phyloP scores from a whole-genome alignment of 2,113 vertebrate species.

The Rafetus swinhoei region DNA sequence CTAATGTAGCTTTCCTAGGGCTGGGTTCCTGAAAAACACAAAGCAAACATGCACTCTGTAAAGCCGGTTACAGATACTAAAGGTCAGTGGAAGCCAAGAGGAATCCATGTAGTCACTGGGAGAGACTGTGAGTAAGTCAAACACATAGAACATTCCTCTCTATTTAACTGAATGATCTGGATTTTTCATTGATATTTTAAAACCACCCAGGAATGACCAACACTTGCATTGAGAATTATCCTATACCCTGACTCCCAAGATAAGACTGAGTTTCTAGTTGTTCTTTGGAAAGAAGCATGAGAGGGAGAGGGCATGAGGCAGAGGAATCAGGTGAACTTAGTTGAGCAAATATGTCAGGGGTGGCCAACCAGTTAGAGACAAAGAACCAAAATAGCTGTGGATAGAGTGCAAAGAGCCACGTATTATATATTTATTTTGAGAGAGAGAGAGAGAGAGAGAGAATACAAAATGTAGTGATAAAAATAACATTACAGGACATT shows the following conservation, averaged over 20 bases:
- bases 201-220: not conserved
- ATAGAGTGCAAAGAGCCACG: too few relatives aligned
- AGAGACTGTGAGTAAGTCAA: not conserved
- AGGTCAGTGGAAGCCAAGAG: fast-evolving
- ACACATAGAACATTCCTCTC: not conserved
- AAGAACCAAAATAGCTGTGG: too few relatives aligned
- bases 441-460: too few relatives aligned
- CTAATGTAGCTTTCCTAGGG: conserved; percentile 86
- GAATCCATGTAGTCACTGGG: fast-evolving
- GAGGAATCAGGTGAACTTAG: not conserved
- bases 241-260: not conserved
- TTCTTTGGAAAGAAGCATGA: too few relatives aligned
- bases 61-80: fast-evolving
- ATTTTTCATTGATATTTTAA: not conserved
- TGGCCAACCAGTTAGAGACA: too few relatives aligned
- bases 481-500: too few relatives aligned
- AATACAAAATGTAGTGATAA: too few relatives aligned
- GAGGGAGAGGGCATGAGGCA: not conserved
- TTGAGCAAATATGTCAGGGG: not conserved
- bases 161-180: not conserved
- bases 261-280: not conserved
- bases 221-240: not conserved
- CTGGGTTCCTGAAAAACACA: conserved; percentile 83
- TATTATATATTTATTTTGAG: too few relatives aligned
- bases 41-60: fast-evolving